A percentile compares a stretch with the other conserved stretches of the same genome.
Conservation (phyloP, 2,113 vertebrate species). For the Dicrurus megarhynchus region DNA sequence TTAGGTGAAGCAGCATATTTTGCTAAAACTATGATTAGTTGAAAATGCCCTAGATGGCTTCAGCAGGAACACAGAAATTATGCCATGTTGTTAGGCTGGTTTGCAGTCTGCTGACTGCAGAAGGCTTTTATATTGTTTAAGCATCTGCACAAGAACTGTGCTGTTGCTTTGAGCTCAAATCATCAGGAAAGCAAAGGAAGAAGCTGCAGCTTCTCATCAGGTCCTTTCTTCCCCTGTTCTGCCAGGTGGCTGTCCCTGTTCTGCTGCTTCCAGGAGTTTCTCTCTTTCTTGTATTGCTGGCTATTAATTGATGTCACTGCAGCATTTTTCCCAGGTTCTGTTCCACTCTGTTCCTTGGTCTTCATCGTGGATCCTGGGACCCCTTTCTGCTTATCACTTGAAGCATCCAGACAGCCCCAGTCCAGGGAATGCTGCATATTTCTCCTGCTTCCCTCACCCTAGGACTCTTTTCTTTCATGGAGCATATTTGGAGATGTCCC, state of each 20-base stretch:
- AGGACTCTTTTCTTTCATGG: not conserved
- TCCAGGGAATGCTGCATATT: not conserved
- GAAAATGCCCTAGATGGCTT: not conserved
- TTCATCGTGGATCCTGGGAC: fast-evolving
- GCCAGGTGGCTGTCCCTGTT: constrained; percentile 1
- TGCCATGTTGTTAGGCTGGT: not conserved
- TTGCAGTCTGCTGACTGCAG: constrained; percentile 26
- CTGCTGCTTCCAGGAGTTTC: not conserved
- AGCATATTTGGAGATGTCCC: not conserved
- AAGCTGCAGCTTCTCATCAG: constrained; percentile 21
- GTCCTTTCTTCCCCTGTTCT: constrained; percentile 14
- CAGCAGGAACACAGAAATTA: constrained; percentile 5
- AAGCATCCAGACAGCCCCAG: not conserved
- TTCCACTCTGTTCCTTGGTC: not conserved
- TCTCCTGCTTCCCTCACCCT: not conserved
- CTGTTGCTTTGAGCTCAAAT: not conserved
- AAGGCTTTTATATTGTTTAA: not conserved
- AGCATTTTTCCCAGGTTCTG: not conserved
- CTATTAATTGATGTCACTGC: not conserved
- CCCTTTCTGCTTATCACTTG: not conserved
- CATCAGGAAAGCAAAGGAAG: constrained; percentile 21
- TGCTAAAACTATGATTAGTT: not conserved
- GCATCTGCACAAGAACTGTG: not conserved
- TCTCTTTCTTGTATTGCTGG: not conserved
- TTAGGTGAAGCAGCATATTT: constrained; percentile 18